phyloP scores from a whole-genome alignment of 2,888 invertebrate genomes.

The Tricholauxania praeusta region DNA sequence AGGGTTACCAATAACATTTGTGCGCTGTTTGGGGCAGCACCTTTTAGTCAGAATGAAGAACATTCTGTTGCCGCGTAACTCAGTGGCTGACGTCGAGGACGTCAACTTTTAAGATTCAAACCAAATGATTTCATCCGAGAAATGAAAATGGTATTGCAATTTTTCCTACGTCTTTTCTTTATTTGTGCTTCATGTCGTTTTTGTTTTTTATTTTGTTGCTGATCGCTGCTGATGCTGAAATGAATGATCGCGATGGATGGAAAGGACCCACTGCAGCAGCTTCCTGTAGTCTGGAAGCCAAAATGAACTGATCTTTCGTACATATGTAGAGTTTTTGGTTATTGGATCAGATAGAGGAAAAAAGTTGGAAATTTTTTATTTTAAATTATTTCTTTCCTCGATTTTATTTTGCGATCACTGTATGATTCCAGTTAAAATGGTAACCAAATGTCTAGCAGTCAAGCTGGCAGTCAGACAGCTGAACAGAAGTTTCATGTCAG shows the following conservation, averaged over 20 bases:
- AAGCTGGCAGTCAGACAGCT: constrained; percentile 19
- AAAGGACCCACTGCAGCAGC: constrained; percentile 10
- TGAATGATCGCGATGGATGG: constrained; percentile 23
- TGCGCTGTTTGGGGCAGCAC: constrained; percentile 21
- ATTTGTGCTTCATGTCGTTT: neutral
- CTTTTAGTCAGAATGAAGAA: neutral
- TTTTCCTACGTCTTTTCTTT: neutral
- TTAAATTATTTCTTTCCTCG: neutral
- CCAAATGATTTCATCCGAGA: constrained; percentile 31
- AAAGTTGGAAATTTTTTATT: neutral
- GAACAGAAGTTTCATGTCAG: constrained; percentile 13
- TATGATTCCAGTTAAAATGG: constrained; percentile 32
- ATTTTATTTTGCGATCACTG: constrained; percentile 2
- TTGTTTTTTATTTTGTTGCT: neutral
- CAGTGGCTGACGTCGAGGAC: constrained; percentile 25
- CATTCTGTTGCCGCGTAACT: constrained; percentile 20
- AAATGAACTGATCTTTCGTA: constrained; percentile 2
- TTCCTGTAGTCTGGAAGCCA: constrained; percentile 15
- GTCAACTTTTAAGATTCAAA: constrained; percentile 25
- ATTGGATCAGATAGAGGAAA: constrained; percentile 31
- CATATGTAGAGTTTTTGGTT: constrained; percentile 24
- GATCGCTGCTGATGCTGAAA: neutral
- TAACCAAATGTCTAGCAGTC: constrained; percentile 19
- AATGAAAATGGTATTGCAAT: constrained; percentile 1
- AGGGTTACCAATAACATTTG: neutral